Percentiles rank a stretch among this genome's conserved stretches.
These are phyloP conservation scores for Dinothrombium tinctorium DNA, from an alignment of 1,140 invertebrate genomes.

Conservation along the genomic window DNA sequence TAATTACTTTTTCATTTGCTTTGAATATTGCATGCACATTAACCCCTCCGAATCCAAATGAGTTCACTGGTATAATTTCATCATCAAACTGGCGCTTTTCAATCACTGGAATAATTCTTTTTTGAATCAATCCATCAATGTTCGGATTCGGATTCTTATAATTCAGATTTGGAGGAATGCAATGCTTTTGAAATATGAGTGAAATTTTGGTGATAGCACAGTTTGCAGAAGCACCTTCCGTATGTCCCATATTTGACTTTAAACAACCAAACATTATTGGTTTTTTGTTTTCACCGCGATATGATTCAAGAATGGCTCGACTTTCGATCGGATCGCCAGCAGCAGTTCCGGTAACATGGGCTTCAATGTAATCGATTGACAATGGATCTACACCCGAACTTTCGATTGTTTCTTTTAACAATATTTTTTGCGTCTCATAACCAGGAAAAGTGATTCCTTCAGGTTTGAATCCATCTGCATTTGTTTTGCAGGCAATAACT, in stretches of 20 bases:
- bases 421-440: constrained; percentile 16
- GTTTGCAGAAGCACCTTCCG: constrained; percentile 73
- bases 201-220: constrained; percentile 49
- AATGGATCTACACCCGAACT: constrained; percentile 20
- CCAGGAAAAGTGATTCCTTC: constrained; percentile 16
- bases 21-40: too few relatives aligned
- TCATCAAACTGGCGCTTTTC: too few relatives aligned
- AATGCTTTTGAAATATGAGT: too few relatives aligned
- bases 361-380: constrained; percentile 22
- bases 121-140: too few relatives aligned
- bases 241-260: constrained; percentile 95
- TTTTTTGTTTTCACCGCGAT: constrained; percentile 34
- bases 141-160: too few relatives aligned
- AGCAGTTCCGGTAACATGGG: constrained; percentile 22
- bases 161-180: too few relatives aligned
- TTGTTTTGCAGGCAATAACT: constrained; percentile 48
- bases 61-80: too few relatives aligned
- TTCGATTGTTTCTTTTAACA: constrained; percentile 20
- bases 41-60: too few relatives aligned
- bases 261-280: constrained; percentile 78
- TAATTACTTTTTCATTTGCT: too few relatives aligned
- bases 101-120: too few relatives aligned
- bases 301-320: constrained; percentile 49
- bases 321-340: constrained; percentile 47
- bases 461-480: constrained; percentile 67